Conservation (phyloP, 2,888 invertebrate species). For the Salpingus planirostris region DNA sequence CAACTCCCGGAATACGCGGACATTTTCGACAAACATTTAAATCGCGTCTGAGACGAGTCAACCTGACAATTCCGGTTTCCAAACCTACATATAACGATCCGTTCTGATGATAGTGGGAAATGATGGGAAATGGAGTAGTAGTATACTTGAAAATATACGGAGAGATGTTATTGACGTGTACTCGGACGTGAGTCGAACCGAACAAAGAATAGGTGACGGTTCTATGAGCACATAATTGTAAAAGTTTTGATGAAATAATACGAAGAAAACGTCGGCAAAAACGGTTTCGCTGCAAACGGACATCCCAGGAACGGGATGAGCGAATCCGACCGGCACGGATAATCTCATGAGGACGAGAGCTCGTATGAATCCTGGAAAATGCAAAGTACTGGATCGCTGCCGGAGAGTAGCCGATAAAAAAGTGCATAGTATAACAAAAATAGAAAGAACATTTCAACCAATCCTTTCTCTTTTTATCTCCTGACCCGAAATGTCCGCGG, state of each 20-base stretch:
- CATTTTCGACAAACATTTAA: too few species aligned
- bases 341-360: conserved; percentile 17
- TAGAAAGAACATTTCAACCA: conserved; percentile 17
- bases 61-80: too few species aligned
- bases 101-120: too few species aligned
- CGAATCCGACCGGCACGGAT: conserved; percentile 12
- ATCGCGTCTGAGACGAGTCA: too few species aligned
- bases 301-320: too few species aligned
- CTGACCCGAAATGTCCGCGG: conserved; percentile 29
- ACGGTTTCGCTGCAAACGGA: too few species aligned
- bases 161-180: too few species aligned
- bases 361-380: conserved; percentile 14
- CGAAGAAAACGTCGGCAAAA: conserved; percentile 12
- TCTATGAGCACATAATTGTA: conserved; percentile 12
- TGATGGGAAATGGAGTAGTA: too few species aligned
- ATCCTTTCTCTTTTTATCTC: conserved; percentile 26
- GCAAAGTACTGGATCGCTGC: conserved; percentile 16
- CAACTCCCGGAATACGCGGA: too few species aligned
- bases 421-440: conserved; percentile 18
- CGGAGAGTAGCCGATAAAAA: conserved; percentile 16
- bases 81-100: too few species aligned
- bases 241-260: conserved; percentile 13
- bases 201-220: conserved; percentile 2
- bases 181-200: not conserved
- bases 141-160: too few species aligned